phyloP scores from a whole-genome alignment of 2,888 invertebrate genomes.

The Erynnis tages region DNA sequence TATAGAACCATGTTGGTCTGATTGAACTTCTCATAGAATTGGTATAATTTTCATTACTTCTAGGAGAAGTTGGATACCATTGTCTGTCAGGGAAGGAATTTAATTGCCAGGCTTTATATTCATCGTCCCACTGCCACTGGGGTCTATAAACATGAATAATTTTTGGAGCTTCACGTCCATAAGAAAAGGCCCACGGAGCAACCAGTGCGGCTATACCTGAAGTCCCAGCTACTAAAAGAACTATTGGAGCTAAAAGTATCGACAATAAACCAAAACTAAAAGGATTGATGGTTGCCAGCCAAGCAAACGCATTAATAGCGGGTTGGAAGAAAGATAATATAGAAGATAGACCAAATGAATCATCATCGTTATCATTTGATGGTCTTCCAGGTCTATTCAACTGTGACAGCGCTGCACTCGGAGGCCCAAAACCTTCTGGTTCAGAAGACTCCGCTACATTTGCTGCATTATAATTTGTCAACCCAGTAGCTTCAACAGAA shows the following conservation, averaged over 20 bases:
- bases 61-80: slow-evolving; percentile 41
- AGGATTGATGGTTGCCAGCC: slow-evolving; percentile 81
- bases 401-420: slow-evolving; percentile 51
- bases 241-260: slow-evolving; percentile 83
- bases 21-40: slow-evolving; percentile 32
- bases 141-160: slow-evolving; percentile 65
- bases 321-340: slow-evolving; percentile 72
- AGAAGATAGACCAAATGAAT: slow-evolving; percentile 73
- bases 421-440: slow-evolving; percentile 45
- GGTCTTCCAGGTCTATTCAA: slow-evolving; percentile 49
- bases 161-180: slow-evolving; percentile 67
- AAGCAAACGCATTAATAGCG: slow-evolving; percentile 73
- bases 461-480: slow-evolving; percentile 62
- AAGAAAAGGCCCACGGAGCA: slow-evolving; percentile 84
- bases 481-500: slow-evolving; percentile 58
- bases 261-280: slow-evolving; percentile 82
- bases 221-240: slow-evolving; percentile 82
- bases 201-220: slow-evolving; percentile 83
- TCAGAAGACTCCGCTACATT: slow-evolving; percentile 53
- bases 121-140: slow-evolving; percentile 82
- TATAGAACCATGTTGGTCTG: slow-evolving; percentile 46
- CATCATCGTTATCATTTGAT: slow-evolving; percentile 59
- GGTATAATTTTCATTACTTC: slow-evolving; percentile 38
- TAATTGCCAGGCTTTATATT: slow-evolving; percentile 77
- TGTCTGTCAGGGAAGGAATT: slow-evolving; percentile 59